Percentiles rank a stretch among this genome's conserved stretches.
These are phyloP conservation scores for Ophion costatus DNA, from an alignment of 2,888 invertebrate genomes.

Conservation along the genomic window DNA sequence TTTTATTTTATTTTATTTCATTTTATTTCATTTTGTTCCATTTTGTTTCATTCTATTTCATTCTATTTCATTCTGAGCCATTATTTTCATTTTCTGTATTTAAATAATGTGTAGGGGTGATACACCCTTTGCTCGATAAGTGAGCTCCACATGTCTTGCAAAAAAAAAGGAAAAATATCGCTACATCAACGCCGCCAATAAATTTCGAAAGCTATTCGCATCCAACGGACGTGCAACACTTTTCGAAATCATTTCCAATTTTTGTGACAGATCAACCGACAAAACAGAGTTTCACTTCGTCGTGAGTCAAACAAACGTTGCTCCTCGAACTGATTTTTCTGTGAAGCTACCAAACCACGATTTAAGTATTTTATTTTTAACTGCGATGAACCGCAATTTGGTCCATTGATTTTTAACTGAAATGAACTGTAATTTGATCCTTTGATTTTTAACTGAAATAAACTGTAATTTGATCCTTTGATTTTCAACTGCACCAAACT, in stretches of 20 bases:
- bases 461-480: too few species aligned
- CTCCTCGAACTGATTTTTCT: background rate
- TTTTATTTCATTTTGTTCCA: too few species aligned
- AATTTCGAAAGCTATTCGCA: background rate
- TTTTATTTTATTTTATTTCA: too few species aligned
- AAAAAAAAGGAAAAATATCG: background rate
- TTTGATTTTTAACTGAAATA: too few species aligned
- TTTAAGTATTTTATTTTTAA: background rate
- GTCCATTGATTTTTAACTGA: too few species aligned
- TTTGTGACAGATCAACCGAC: background rate
- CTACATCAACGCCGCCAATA: background rate
- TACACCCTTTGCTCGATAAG: slow-evolving; percentile 90
- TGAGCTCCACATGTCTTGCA: slow-evolving; percentile 82
- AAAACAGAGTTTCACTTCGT: background rate
- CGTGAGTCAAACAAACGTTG: background rate
- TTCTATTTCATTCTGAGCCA: too few species aligned
- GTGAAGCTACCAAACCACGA: background rate
- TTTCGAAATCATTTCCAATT: background rate
- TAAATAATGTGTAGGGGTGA: slow-evolving; percentile 91
- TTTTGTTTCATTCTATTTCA: too few species aligned
- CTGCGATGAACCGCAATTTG: too few species aligned
- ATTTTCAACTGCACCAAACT: too few species aligned
- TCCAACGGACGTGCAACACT: background rate
- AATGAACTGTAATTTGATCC: background rate
- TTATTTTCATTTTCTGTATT: too few species aligned